Evolutionary conservation across 2,888 invertebrate genomes (phyloP).

Genomic region (Salpingus planirostris): DNA sequence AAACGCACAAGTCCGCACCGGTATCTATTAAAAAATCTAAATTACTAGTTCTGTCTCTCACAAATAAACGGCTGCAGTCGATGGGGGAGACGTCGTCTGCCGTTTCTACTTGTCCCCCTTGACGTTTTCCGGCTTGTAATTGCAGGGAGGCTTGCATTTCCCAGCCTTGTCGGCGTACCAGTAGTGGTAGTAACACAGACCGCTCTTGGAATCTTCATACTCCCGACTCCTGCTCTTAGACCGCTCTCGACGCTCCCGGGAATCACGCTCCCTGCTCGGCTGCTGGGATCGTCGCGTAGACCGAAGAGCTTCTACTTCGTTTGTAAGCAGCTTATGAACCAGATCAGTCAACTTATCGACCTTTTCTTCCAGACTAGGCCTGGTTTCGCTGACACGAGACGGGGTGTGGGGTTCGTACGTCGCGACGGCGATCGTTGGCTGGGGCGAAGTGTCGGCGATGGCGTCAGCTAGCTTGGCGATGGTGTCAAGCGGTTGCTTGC

Average conservation of each 20-base stretch:
- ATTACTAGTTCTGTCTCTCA: not conserved
- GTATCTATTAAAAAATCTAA: too few relatives aligned
- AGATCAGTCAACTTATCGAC: not conserved
- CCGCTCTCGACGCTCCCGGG: not conserved
- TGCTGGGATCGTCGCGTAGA: not conserved
- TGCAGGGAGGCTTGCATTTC: not conserved
- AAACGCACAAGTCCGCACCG: too few relatives aligned
- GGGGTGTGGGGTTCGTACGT: too few relatives aligned
- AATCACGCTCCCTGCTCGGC: not conserved
- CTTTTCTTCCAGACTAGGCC: too few relatives aligned
- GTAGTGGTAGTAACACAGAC: not conserved
- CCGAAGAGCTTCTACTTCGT: not conserved
- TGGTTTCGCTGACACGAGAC: too few relatives aligned
- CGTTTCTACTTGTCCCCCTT: not conserved
- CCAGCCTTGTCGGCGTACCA: not conserved
- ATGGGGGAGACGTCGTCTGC: not conserved
- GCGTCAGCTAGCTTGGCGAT: not conserved
- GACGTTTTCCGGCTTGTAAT: not conserved
- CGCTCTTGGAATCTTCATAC: not conserved
- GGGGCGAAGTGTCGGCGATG: not conserved
- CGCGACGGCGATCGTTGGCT: not conserved
- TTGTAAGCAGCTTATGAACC: not conserved
- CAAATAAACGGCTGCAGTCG: not conserved
- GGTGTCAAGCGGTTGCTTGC: not conserved
- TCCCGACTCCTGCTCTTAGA: not conserved